phyloP scores from a whole-genome alignment of 1,140 invertebrate genomes.

The Aphaenogaster floridana region DNA sequence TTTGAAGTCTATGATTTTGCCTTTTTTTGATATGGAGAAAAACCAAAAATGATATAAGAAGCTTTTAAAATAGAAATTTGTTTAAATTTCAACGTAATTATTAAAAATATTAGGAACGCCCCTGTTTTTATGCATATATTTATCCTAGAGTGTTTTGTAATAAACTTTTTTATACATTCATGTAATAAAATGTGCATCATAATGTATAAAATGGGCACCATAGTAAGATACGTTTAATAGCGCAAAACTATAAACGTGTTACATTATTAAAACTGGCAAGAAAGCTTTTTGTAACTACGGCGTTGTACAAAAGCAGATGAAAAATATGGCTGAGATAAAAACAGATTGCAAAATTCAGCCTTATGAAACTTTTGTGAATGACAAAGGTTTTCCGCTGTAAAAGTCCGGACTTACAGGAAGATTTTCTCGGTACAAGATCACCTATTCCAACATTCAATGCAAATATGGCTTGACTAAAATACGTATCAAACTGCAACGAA shows the following conservation, averaged over 20 bases:
- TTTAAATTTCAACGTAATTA: not conserved
- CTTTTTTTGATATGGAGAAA: not conserved
- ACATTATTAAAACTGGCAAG: constrained; percentile 2
- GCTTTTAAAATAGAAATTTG: not conserved
- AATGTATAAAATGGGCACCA: not conserved
- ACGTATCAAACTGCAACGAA: constrained; percentile 33
- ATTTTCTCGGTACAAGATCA: constrained; percentile 25
- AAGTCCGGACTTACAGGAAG: not conserved
- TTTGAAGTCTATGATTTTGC: not conserved
- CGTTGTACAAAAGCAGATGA: not conserved
- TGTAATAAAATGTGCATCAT: not conserved
- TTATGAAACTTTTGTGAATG: constrained; percentile 41
- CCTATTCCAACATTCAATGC: constrained; percentile 30
- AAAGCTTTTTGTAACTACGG: not conserved
- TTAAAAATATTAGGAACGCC: not conserved
- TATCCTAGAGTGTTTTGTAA: not conserved
- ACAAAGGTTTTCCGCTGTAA: constrained; percentile 30
- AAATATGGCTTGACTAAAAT: constrained; percentile 29
- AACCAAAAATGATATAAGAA: not conserved
- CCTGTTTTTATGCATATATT: not conserved
- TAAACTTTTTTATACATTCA: not conserved
- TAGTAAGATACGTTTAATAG: not conserved
- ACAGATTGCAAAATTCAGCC: constrained; percentile 35
- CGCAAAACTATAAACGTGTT: constrained; percentile 7
- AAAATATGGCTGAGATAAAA: constrained; percentile 12